Evolutionary conservation across 2,113 vertebrate genomes (phyloP), one percentile per base, ranked within the genome.

Genomic region (Urocitellus parryii): DNA sequence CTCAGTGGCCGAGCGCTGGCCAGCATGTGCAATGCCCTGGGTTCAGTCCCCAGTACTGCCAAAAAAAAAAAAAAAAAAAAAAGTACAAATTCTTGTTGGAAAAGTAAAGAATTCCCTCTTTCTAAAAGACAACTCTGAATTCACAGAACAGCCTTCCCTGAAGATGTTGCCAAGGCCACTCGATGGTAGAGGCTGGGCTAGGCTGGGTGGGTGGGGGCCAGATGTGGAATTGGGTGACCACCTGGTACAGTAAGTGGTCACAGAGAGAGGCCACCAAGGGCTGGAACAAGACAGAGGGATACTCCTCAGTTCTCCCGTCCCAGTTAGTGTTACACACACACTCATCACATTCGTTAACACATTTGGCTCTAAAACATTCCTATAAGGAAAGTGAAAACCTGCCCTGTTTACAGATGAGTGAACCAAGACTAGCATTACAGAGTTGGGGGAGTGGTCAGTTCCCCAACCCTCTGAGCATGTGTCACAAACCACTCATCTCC

Each of bases 121-220:
- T 48, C 42, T 37, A 24, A 39, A 78, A 61, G 20, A 77, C 9
- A 20, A 68, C 8, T 80, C 24, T 61, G 72, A 3, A 25, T 72
- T 94, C 81, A 42, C 45, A 78, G 63, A 76, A 67, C 58, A 70
- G 20, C 17, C 20, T 68, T 90, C 61, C 37, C 17, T 94, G 42
- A 42, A 74, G 17, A 70, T 0, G 18, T 48, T 24, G 67, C 6
- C 42, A 24, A 10, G 12, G 2, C 51, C 11, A 4, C 11, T 9
- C 9, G 48, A 27, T 22, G 9, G 13, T 9, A 10, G 68, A 48
- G 9, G 53, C 42, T 27, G 34, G 61, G 22, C 17, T 8, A 63
- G 1, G 42, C 34, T 20, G 48, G 14, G 74, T 7, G 63, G 1
- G 34, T 27, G 12, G 63, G 24, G 63, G 34, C n/a, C 29, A 56